These are phyloP conservation scores for Lutjanus campechanus DNA, from an alignment of 2,797 vertebrate genomes.

Conservation along the genomic window DNA sequence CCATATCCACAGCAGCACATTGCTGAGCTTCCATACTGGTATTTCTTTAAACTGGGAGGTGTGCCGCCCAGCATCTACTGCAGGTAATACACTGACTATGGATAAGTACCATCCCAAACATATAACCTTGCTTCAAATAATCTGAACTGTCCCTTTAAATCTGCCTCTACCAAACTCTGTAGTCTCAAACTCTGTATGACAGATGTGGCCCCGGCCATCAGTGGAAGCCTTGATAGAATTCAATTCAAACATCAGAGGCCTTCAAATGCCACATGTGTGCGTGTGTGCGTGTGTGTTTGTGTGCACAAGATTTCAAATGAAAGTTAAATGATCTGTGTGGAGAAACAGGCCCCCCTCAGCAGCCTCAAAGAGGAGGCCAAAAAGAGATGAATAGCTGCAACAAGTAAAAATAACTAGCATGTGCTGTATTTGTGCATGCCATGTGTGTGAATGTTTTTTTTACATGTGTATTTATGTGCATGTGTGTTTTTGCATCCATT, in stretches of 20 bases:
- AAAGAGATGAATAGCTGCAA: slow-evolving; percentile 35
- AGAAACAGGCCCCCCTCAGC: slow-evolving; percentile 32
- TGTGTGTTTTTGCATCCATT: background rate
- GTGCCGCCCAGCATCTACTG: too few relatives aligned
- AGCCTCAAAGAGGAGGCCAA: slow-evolving; percentile 40
- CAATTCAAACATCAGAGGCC: slow-evolving; percentile 43
- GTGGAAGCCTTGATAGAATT: slow-evolving; percentile 39
- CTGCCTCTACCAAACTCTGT: slow-evolving; percentile 27
- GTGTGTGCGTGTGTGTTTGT: background rate
- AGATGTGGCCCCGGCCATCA: slow-evolving; percentile 30
- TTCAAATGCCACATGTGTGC: slow-evolving; percentile 7
- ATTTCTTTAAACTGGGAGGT: too few relatives aligned
- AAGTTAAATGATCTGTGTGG: slow-evolving; percentile 67
- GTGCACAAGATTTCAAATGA: slow-evolving; percentile 54
- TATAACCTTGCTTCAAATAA: too few relatives aligned
- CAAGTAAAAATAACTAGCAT: slow-evolving; percentile 25
- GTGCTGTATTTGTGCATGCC: slow-evolving; percentile 35
- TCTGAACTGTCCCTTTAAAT: slow-evolving; percentile 37
- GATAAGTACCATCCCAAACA: too few relatives aligned
- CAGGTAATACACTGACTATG: too few relatives aligned
- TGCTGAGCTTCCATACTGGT: too few relatives aligned
- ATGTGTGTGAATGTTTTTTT: slow-evolving; percentile 1
- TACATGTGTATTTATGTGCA: slow-evolving; percentile 15
- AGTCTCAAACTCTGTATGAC: slow-evolving; percentile 36
- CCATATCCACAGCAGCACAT: too few relatives aligned